Percentiles rank a stretch among this genome's conserved stretches.
Evolutionary conservation across 2,888 invertebrate genomes (phyloP).

Genomic region (Sericinus montela): DNA sequence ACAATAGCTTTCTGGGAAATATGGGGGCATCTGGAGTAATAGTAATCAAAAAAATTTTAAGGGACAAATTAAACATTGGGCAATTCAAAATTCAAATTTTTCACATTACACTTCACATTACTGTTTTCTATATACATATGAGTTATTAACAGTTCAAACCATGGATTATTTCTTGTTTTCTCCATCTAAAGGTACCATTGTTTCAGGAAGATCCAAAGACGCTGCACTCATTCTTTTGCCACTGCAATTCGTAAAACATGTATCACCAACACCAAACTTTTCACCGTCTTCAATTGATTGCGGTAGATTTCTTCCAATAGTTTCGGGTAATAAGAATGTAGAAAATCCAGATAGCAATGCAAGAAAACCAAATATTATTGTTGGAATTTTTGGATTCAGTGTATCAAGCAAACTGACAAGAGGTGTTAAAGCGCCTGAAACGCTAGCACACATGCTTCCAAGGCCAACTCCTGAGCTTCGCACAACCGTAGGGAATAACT

Average conservation of each 20-base stretch:
- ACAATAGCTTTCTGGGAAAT: too few species aligned
- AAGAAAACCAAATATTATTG: conserved; percentile 86
- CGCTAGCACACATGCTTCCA: conserved; percentile 91
- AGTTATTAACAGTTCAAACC: neutral
- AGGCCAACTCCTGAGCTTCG: conserved; percentile 91
- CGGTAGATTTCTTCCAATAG: conserved; percentile 88
- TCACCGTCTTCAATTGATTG: conserved; percentile 92
- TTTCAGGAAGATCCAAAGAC: conserved; percentile 60
- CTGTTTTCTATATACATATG: too few species aligned
- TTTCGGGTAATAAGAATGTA: conserved; percentile 88
- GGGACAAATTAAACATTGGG: too few species aligned
- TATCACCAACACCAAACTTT: conserved; percentile 89
- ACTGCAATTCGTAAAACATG: conserved; percentile 85
- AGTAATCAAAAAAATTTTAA: too few species aligned
- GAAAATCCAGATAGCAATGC: conserved; percentile 86
- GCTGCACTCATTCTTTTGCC: conserved; percentile 59
- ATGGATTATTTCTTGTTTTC: conserved; percentile 50
- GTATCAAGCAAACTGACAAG: conserved; percentile 87
- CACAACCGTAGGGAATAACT: conserved; percentile 91
- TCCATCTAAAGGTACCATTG: conserved; percentile 64
- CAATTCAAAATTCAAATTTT: too few species aligned
- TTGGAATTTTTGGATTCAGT: conserved; percentile 87
- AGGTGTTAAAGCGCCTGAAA: conserved; percentile 89
- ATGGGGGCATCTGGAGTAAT: too few species aligned
- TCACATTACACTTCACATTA: too few species aligned